Base-by-base conservation (phyloP, 1,140 invertebrate species). In the Pristionchus pacificus region DNA sequence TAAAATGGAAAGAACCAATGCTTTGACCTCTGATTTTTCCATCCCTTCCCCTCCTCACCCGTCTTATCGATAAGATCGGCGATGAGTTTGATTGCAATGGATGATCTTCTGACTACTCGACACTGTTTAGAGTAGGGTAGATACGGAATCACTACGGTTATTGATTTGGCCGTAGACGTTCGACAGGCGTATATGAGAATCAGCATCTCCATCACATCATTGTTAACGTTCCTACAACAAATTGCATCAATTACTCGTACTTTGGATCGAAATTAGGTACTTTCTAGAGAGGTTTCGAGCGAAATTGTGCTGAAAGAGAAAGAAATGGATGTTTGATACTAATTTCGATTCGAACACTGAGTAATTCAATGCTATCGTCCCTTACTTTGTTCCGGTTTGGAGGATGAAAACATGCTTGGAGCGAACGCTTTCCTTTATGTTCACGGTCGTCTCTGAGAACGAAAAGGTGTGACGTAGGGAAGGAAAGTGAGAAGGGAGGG, bases 121-220 rank as follows among this genome's bases (percentile, higher is more conserved):
- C 94, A 96, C 84, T 99, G 96, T 84, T 98, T 97, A 77, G 93
- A 95, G 86, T 99, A 99, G 19, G 96, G 96, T 76, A 98, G 86
- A 84, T 98, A 98, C 1, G 96, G 96, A 85, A 99, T 93, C 2
- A 98, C 94, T 6, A 94, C 96, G 60, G 98, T 93, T 80, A 99
- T 95, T 63, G 92, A 96, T 71, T 92, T 90, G 3, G 68, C 67
- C 69, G 70, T 72, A 0, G 65, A 75, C 2, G 96, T 98, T 86
- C 96, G 97, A 85, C 95, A 98, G 49, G 95, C 95, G 87, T 99
- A 98, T 6, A 95, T 93, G 90, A 98, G 93, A 64, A 98, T 97
- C 71, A 98, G 86, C 74, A 98, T 86, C 85, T 99, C 96, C 95
- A 98, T 98, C 68, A 99, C 95, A 81, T 96, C 95, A 64, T 82